Conservation (phyloP, 1,140 invertebrate genomes). For the Drosophila teissieri region DNA sequence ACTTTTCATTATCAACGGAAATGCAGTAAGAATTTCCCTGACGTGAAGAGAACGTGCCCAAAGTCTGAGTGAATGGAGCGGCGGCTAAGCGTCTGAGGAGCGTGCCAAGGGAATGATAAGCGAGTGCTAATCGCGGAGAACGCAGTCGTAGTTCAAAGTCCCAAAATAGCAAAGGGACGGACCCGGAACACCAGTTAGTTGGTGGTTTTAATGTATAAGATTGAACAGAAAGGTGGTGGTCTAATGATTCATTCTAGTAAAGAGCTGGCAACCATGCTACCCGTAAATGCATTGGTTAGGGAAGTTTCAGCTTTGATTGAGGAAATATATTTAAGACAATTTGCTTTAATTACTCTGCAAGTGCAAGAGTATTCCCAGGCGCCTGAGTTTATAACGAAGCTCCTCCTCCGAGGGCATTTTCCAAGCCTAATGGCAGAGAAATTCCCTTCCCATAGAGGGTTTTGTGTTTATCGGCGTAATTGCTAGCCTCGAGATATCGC, state of each 20-base stretch:
- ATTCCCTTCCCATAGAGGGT: background rate
- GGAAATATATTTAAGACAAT: too few species aligned
- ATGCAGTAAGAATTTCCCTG: slow-evolving; percentile 42
- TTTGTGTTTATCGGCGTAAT: background rate
- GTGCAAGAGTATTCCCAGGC: too few species aligned
- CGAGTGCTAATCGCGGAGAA: slow-evolving; percentile 31
- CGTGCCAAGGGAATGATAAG: slow-evolving; percentile 46
- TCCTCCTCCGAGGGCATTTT: background rate
- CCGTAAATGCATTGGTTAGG: background rate
- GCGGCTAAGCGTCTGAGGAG: slow-evolving; percentile 16
- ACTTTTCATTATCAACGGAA: slow-evolving; percentile 42
- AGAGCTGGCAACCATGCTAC: background rate
- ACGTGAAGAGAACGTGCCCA: slow-evolving; percentile 44
- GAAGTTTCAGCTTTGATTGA: too few species aligned
- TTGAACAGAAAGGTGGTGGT: background rate
- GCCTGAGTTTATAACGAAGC: background rate
- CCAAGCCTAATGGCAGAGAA: background rate
- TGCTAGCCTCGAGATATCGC: slow-evolving; percentile 1
- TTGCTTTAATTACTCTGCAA: too few species aligned
- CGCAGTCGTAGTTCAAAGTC: slow-evolving; percentile 26
- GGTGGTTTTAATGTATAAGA: background rate
- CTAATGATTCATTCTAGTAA: background rate
- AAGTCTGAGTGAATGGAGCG: slow-evolving; percentile 15
- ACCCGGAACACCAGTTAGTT: background rate
- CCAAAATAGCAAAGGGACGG: slow-evolving; percentile 9